Base-by-base conservation (phyloP, 2,113 vertebrate species). In the Odocoileus hemionus region DNA sequence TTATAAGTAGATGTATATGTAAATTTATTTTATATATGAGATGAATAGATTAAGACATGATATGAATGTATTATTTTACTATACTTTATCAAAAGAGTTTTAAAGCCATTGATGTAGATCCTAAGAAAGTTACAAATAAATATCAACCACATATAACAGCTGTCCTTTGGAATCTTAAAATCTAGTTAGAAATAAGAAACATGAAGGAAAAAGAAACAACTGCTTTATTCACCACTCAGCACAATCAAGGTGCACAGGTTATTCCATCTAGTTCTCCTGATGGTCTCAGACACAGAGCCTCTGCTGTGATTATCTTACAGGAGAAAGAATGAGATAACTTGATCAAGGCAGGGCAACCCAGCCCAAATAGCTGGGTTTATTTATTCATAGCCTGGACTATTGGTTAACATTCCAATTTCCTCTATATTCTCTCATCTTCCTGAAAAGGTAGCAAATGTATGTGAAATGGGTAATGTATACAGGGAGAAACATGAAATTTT, bases 321-420 rank as follows among this genome's bases (percentile, higher is more conserved):
- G n/a, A 89, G 47, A 95, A 89, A 83, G 94, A 94, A 91, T 43
- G 70, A 91, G 94, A 83, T 94, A 83, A 50, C 5, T 78, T 89
- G 79, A 52, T 9, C 45, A 61, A 70, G 26, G 14, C 30, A 70
- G 92, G 57, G 17, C 80, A 96, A 39, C n/a, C 13, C 23, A 58
- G 54, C 13, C 67, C 43, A 64, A 85, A 67, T 74, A 28, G 13
- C 16, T 82, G 52, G n/a, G 23, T 50, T 43, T 50, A 50, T 94
- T 16, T 80, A 67, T 45, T 90, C 61, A 86, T 13, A 92, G 21
- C 70, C 50, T 95, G 12, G 45, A 52, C 55, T 83, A 10, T 50
- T 83, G 67, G 8, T 50, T 95, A 88, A 89, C 43, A 84, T 12
- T 25, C 76, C 25, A 64, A 23, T 76, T 88, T 52, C 16, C 17